Base-by-base conservation (phyloP, 2,113 vertebrate species). In the Syngnathus typhle region DNA sequence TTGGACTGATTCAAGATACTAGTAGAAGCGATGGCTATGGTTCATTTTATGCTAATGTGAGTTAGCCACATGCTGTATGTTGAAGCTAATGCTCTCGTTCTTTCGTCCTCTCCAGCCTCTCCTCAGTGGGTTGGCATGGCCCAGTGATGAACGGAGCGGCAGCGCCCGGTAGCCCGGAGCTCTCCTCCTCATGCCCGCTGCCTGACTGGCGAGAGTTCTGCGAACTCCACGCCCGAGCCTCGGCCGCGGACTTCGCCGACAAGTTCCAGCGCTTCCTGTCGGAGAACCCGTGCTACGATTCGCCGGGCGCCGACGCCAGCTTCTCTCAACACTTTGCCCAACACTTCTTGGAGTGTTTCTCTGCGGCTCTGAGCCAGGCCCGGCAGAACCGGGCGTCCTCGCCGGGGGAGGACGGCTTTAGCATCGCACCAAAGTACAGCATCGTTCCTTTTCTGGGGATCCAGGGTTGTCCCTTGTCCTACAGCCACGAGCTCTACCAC, bases 141-240 rank as follows among this genome's bases (percentile, higher is more conserved):
- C 83, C 92, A 95, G 93, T 92, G 93, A 99, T 99, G 97, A 98
- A 96, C 91, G 94, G 95, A 84, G 93, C 93, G 73, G 89, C 85
- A 84, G 79, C 90, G 82, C 84, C 93, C 68, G 92, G 93, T 91
- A 93, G 93, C 90, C 92, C 92, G 77, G 93, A 94, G 77, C 89
- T 93, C 80, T 92, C 94, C 77, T 91, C 88, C 80, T 91, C 89
- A 36, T 95, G 92, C 88, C 93, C 93, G 0, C 92, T 92, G 88
- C 95, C 95, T 0, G 95, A 98, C 91, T 98, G 96, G 96, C 91
- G 93, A 90, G 94, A 97, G 88, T 99, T 99, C 90, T 98, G 97
- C 4, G 95, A 98, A 91, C 92, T 97, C 65, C 97, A 98, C 0
- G 96, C 96, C 8, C 94, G 93, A 74, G 93, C 94, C 0, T 94